Evolutionary conservation across 1,140 invertebrate species (phyloP).

Genomic region (Sminthurides bifidus): DNA sequence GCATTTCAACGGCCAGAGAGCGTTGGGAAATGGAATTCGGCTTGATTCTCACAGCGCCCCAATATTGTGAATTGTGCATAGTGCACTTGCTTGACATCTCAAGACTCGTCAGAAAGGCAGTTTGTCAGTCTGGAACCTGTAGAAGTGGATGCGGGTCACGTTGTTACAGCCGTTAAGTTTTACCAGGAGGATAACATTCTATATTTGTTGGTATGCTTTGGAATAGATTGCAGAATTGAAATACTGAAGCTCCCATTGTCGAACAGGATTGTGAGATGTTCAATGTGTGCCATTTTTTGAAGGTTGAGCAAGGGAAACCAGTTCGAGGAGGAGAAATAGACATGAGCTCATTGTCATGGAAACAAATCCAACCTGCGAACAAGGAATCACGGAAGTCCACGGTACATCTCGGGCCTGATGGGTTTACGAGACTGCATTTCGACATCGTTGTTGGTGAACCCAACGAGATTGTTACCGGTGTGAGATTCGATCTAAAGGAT

Average conservation of each 20-base stretch:
- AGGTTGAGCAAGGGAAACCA: conserved; percentile 7
- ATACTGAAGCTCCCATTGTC: too few species aligned
- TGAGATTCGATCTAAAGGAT: background rate
- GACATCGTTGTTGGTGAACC: conserved; percentile 1
- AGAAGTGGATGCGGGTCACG: background rate
- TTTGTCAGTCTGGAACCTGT: conserved; percentile 4
- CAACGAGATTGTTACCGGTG: background rate
- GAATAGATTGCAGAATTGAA: too few species aligned
- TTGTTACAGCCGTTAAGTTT: background rate
- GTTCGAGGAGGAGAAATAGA: background rate
- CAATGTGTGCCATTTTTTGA: too few species aligned
- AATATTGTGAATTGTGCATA: conserved; percentile 18
- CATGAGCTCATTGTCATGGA: background rate
- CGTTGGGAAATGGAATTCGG: conserved; percentile 17
- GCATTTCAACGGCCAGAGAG: background rate
- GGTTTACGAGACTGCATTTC: background rate
- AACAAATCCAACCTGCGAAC: background rate
- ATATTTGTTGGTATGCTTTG: background rate
- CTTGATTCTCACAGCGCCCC: conserved; percentile 5
- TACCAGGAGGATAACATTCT: background rate
- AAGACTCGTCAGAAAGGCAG: background rate
- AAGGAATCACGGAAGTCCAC: background rate
- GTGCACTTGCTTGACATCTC: conserved; percentile 13
- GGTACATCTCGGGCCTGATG: background rate
- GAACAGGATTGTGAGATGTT: too few species aligned